A percentile compares a stretch with the other conserved stretches of the same genome.
Evolutionary conservation across 2,888 invertebrate species (phyloP).

Genomic region (Julus scandinavius): DNA sequence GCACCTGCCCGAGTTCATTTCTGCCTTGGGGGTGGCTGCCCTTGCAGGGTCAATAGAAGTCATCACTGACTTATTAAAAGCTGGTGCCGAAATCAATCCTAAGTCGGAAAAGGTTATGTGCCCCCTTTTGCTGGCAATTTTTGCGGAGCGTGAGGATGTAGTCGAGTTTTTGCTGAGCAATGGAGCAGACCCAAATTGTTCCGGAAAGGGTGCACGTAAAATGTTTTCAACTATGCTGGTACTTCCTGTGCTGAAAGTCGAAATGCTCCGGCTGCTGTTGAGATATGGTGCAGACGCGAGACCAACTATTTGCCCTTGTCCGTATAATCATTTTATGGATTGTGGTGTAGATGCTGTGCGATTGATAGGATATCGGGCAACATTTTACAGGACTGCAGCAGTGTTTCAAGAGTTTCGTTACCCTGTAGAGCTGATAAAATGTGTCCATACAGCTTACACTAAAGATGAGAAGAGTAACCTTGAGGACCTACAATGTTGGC

Average conservation of each 20-base stretch:
- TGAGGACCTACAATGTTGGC: too few relatives aligned
- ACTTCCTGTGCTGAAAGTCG: not conserved
- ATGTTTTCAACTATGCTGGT: not conserved
- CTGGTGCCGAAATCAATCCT: not conserved
- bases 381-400: not conserved
- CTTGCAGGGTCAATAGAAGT: not conserved
- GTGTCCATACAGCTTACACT: too few relatives aligned
- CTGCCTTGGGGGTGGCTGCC: not conserved
- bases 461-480: too few relatives aligned
- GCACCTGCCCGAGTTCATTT: too few relatives aligned
- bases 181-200: slow-evolving; percentile 40
- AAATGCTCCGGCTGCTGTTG: not conserved
- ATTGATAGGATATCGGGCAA: not conserved
- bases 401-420: not conserved
- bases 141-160: not conserved
- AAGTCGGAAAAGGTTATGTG: not conserved
- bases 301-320: not conserved
- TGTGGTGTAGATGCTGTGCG: not conserved
- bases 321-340: not conserved
- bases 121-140: not conserved
- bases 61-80: not conserved
- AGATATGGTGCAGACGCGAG: not conserved
- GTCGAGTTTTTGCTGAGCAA: not conserved
- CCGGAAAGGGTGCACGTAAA: not conserved
- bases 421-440: not conserved